Base-by-base conservation (phyloP, 1,140 invertebrate genomes). In the Chrysopa pallens region DNA sequence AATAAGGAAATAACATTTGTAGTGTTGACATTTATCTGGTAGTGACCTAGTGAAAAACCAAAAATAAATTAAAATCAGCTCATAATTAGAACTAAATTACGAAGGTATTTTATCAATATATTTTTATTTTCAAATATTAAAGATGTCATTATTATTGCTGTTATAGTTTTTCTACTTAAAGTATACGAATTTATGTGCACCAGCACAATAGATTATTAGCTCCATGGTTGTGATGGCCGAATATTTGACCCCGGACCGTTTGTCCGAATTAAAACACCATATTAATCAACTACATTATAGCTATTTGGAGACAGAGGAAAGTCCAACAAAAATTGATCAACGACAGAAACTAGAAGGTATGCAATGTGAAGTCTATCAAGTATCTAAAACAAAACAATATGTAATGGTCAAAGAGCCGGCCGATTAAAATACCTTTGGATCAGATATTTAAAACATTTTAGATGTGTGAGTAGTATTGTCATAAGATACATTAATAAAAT, bases 261-360 rank as follows among this genome's bases (percentile, higher is more conserved):
- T 73, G 46, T 64, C 68, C 33, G 72, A 75, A 46, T 61, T 84
- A 47, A 80, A 74, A 67, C 60, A 68, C 42, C 71, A 75, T 53
- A 75, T 84, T 48, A 69, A 83, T 49, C 66, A 74, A 46, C 66
- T 72, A 42, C 79, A 84, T 63, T 70, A 81, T 59, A 72, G 64
- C 44, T 84, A 78, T 61, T 60, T 86, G 37, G 73, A 84, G 52
- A 76, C 73, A n/a, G 80, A 84, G 49, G 80, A 84, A 46, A 80
- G 74, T 55, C 73, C 74, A 6, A 66, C 76, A 36, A 85, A 85
- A 56, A 58, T 85, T 31, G 68, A 77, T 39, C 71, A 80, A 48
- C 68, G 78, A 48, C 72, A 72, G 38, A 80, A 82, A 59, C 61
- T 86, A 13, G 80, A 85, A 74, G 75, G 80, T 82, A 63, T 35